Base-by-base conservation (phyloP, 2,797 vertebrate species). In the Chelonia mydas region DNA sequence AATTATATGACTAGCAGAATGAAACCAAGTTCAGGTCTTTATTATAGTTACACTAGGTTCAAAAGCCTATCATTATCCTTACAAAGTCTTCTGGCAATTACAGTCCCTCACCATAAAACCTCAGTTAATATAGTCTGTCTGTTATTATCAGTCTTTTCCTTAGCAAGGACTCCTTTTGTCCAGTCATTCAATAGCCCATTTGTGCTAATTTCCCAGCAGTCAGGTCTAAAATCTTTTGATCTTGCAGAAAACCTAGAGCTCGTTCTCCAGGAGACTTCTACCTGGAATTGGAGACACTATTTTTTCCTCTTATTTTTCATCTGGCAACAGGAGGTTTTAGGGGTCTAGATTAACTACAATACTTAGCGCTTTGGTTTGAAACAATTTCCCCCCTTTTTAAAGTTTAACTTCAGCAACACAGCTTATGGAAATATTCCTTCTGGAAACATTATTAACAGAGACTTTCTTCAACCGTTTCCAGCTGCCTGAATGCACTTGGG, bases 331-430 rank as follows among this genome's bases (percentile, higher is more conserved):
- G 83, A 84, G 82, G 50, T 87, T 84, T 88, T 96, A 72, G 37
- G 74, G 51, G 17, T 81, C 78, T 90, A 82, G 27, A 57, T 51
- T 84, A 81, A 91, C 50, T 83, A 82, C 90, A 90, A 87, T 93
- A 49, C 45, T 95, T 90, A 80, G n/a, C 86, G 85, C 77, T 80
- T 85, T 88, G 78, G 6, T 86, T 97, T 95, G 88, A 93, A 93
- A 83, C 6, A 23, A 65, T 51, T 90, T 80, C 92, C 74, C 23
- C 61, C 76, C 79, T 94, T 94, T 96, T 84, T 57, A 93, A 57
- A 84, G 65, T 61, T 96, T 87, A 84, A 72, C 79, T 89, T 81
- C 90, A 95, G 79, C n/a, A 86, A 90, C 80, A 82, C 10, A 57
- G 28, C 5, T 86, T 89, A 81, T 83, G 41, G 61, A 83, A 94